phyloP scores from a whole-genome alignment of 2,888 invertebrate genomes.

The Bimastos eiseni region DNA sequence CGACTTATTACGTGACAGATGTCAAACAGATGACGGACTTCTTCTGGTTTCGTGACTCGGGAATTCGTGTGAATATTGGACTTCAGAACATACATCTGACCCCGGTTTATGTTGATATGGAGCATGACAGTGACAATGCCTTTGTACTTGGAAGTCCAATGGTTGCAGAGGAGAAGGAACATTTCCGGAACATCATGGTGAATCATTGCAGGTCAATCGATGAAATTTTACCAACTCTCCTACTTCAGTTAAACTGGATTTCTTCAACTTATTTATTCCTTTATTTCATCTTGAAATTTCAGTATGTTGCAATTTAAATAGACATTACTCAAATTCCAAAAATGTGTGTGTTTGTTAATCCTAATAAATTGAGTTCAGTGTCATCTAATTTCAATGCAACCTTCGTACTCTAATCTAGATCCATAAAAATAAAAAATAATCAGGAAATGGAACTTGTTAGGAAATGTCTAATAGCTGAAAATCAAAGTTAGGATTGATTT shows the following conservation, averaged over 20 bases:
- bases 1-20: constrained; percentile 54
- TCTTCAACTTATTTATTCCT: neutral
- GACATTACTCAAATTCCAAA: no score
- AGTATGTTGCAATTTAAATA: no score
- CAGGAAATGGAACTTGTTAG: no score
- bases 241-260: neutral
- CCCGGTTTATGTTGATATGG: constrained; percentile 58
- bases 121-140: constrained; percentile 51
- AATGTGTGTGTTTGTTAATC: no score
- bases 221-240: no score
- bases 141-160: constrained; percentile 42
- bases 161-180: constrained; percentile 46
- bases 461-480: no score
- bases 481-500: no score
- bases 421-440: no score
- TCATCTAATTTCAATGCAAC: no score
- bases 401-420: no score
- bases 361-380: no score
- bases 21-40: constrained; percentile 56
- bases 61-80: constrained; percentile 54
- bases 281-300: no score
- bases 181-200: constrained; percentile 47
- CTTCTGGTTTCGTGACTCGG: constrained; percentile 54
- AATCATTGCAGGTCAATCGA: constrained; percentile 55
- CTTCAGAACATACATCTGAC: constrained; percentile 54